phyloP scores from a whole-genome alignment of 2,797 vertebrate species.

The Tenualosa thibaudeaui region DNA sequence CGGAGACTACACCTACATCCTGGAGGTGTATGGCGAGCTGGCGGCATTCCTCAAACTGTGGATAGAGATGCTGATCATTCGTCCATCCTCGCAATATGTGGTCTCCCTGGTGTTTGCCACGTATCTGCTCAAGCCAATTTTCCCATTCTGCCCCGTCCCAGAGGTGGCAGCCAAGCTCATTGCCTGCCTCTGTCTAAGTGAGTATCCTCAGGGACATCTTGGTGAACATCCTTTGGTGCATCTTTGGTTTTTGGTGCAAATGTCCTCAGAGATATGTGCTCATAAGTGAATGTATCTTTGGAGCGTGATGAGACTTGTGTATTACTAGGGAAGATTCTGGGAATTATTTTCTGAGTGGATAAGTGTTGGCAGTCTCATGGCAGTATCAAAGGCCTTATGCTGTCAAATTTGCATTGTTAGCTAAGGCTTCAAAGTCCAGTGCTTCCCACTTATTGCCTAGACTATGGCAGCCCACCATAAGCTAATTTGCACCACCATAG shows the following conservation, averaged over 20 bases:
- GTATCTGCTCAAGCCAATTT: constrained; percentile 93
- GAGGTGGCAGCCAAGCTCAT: constrained; percentile 85
- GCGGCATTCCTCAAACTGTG: constrained; percentile 96
- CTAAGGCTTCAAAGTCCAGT: not conserved
- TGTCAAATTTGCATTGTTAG: not conserved
- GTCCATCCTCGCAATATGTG: constrained; percentile 97
- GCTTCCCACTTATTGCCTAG: too few relatives aligned
- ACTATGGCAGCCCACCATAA: too few relatives aligned
- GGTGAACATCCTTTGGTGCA: not conserved
- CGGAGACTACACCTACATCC: constrained; percentile 96
- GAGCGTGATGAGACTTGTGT: not conserved
- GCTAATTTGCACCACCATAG: not conserved
- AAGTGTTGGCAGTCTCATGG: not conserved
- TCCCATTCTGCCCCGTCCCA: constrained; percentile 87
- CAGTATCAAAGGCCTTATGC: not conserved
- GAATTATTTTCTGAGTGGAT: not conserved
- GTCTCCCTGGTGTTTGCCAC: constrained; percentile 96
- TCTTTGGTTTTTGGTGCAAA: too few relatives aligned
- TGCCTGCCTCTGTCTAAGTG: constrained; percentile 93
- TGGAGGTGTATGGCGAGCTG: constrained; percentile 95
- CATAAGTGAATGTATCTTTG: not conserved
- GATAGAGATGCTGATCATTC: constrained; percentile 98
- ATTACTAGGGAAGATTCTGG: not conserved
- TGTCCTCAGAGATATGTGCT: not conserved
- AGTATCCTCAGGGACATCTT: constrained; percentile 68